Conservation (phyloP, 1,140 invertebrate genomes). For the Cotesia chilonis region DNA sequence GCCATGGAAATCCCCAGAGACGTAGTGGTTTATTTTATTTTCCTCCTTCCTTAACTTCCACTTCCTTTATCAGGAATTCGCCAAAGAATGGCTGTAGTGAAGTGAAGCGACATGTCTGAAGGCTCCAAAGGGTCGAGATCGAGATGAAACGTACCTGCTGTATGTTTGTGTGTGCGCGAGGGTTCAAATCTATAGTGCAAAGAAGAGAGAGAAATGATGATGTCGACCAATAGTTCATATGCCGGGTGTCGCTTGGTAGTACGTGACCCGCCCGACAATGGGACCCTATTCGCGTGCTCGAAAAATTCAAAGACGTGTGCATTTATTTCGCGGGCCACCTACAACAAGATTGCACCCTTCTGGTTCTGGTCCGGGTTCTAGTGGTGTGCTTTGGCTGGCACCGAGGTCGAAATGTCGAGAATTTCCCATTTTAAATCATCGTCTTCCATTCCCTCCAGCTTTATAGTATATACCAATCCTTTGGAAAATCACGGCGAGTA, state of each 20-base stretch:
- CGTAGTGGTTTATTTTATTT: too few relatives aligned
- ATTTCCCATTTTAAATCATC: conserved; percentile 11
- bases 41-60: neutral
- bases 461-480: conserved; percentile 1
- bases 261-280: conserved; percentile 50
- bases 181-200: neutral
- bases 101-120: conserved; percentile 16
- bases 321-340: conserved; percentile 48
- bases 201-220: conserved; percentile 37
- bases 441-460: neutral
- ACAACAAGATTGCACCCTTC: conserved; percentile 43
- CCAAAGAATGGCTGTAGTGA: neutral
- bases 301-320: conserved; percentile 50
- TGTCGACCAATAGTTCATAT: conserved; percentile 54
- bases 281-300: conserved; percentile 39
- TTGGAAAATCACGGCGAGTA: neutral
- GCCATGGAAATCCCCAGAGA: conserved; percentile 32
- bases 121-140: conserved; percentile 12
- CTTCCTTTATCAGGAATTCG: conserved; percentile 26
- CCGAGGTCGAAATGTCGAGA: conserved; percentile 21
- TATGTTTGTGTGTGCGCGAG: neutral
- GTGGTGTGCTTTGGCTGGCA: neutral
- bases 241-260: conserved; percentile 46
- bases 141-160: neutral
- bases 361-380: neutral